These are phyloP conservation scores for Pomatorhinus ruficollis DNA, from an alignment of 2,113 vertebrate species.

Conservation along the genomic window DNA sequence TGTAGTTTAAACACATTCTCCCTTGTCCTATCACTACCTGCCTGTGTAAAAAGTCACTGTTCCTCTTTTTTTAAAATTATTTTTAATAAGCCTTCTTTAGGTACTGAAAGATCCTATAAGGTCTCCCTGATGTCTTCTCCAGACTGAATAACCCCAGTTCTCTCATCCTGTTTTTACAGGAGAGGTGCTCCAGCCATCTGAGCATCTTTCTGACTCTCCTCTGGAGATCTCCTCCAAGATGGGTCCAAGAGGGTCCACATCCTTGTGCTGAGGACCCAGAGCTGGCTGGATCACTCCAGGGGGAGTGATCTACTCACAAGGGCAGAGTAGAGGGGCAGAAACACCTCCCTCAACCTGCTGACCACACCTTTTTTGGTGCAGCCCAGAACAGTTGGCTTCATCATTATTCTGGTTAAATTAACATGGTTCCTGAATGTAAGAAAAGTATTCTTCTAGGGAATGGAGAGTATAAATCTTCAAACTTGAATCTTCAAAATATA, in stretches of 20 bases:
- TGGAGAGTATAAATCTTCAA: neutral
- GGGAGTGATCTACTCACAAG: neutral
- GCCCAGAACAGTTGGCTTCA: neutral
- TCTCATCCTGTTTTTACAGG: neutral
- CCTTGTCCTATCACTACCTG: neutral
- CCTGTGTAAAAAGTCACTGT: accelerated
- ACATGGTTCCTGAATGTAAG: neutral
- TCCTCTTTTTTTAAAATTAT: neutral
- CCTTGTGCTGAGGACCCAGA: neutral
- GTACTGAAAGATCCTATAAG: neutral
- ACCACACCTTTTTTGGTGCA: neutral
- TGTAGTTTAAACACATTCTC: neutral
- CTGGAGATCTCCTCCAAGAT: neutral
- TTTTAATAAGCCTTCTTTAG: neutral
- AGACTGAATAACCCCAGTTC: neutral
- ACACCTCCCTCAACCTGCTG: neutral
- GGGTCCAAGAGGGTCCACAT: neutral
- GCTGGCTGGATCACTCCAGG: neutral
- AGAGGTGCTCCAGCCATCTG: neutral
- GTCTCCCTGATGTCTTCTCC: neutral
- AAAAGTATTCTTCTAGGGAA: neutral
- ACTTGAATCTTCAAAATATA: neutral
- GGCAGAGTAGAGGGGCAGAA: neutral
- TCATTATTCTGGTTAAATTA: neutral
- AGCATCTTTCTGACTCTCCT: neutral